These are phyloP conservation scores for Mungos mungo DNA, from an alignment of 2,113 vertebrate species.

Conservation along the genomic window DNA sequence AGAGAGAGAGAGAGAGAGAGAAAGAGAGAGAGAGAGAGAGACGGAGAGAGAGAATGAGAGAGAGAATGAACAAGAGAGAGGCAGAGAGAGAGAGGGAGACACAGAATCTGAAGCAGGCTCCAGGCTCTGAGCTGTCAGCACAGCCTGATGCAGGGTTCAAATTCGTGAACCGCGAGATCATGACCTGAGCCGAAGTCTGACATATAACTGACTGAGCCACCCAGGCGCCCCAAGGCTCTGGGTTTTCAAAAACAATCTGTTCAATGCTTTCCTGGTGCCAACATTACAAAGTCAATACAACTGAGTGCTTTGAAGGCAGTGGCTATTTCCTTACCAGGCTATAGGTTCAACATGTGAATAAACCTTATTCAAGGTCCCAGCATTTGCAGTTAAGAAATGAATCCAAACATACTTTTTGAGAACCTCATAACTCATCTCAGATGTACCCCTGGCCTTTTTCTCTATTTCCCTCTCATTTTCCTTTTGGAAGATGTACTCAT, in stretches of 20 bases:
- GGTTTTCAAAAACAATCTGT: not conserved
- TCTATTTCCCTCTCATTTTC: not conserved
- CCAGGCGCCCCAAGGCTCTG: not conserved
- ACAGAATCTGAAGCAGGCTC: too few relatives aligned
- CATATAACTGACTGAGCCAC: too few relatives aligned
- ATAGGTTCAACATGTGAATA: not conserved
- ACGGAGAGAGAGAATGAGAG: too few relatives aligned
- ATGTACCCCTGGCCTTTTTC: not conserved
- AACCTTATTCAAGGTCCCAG: not conserved
- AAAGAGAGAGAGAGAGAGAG: too few relatives aligned
- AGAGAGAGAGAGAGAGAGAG: too few relatives aligned
- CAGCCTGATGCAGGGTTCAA: too few relatives aligned
- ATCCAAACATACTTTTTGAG: not conserved
- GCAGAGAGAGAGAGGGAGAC: too few relatives aligned
- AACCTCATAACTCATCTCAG: not conserved
- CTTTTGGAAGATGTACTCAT: not conserved
- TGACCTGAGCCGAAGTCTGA: too few relatives aligned
- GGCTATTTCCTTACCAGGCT: not conserved
- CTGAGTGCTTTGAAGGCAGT: not conserved
- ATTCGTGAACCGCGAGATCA: too few relatives aligned
- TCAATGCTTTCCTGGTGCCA: not conserved
- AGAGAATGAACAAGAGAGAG: too few relatives aligned
- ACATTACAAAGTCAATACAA: not conserved
- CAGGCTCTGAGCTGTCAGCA: too few relatives aligned
- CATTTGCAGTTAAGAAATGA: constrained; percentile 7